phyloP scores from a whole-genome alignment of 2,797 vertebrate species.

The Lagodon rhomboides region DNA sequence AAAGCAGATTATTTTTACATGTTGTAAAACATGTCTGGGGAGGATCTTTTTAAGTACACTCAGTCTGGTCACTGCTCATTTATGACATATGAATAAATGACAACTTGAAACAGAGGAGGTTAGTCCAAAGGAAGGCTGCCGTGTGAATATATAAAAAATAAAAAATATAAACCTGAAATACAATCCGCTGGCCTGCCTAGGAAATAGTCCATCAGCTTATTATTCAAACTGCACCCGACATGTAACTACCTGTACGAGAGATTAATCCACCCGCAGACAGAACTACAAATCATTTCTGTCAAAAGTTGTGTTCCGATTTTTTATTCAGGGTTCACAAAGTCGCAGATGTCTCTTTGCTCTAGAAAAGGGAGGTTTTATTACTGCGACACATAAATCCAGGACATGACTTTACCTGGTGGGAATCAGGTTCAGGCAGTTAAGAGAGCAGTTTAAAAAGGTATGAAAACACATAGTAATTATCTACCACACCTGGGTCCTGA shows the following conservation, averaged over 20 bases:
- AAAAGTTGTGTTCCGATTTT: slow-evolving; percentile 33
- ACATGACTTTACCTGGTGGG: slow-evolving; percentile 2
- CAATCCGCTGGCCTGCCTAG: slow-evolving; percentile 16
- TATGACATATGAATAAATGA: not conserved
- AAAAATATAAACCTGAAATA: slow-evolving; percentile 11
- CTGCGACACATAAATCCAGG: slow-evolving; percentile 40
- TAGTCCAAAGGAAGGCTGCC: not conserved
- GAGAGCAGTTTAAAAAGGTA: slow-evolving; percentile 6
- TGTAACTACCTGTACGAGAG: slow-evolving; percentile 8
- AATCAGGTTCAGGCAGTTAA: slow-evolving; percentile 35
- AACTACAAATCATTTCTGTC: slow-evolving; percentile 45
- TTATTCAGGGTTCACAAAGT: slow-evolving; percentile 46
- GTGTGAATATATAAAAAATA: not conserved
- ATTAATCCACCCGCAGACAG: slow-evolving; percentile 36
- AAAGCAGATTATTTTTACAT: not conserved
- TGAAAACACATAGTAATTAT: not conserved
- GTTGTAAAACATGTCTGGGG: slow-evolving; percentile 2
- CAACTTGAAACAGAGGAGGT: not conserved
- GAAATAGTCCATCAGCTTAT: slow-evolving; percentile 17
- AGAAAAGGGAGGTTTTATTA: slow-evolving; percentile 26
- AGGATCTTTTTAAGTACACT: not conserved
- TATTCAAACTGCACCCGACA: slow-evolving; percentile 41
- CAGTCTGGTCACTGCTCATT: not conserved
- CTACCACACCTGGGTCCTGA: not conserved
- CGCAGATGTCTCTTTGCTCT: slow-evolving; percentile 58